Conservation (phyloP, 1,140 invertebrate genomes). For the Drosophila navojoa region DNA sequence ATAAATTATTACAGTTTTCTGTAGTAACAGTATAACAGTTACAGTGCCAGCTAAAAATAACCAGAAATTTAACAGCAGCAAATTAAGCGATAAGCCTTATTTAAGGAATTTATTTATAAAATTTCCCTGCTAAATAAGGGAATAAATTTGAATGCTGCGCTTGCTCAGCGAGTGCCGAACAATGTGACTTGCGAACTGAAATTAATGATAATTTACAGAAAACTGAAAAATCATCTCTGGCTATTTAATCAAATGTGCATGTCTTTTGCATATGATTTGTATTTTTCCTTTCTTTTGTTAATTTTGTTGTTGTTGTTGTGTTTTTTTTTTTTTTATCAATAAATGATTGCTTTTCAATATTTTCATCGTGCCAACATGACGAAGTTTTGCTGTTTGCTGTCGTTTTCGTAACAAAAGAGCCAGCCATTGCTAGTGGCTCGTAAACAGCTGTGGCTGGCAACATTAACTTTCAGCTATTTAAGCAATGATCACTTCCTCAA, state of each 20-base stretch:
- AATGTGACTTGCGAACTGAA: neutral
- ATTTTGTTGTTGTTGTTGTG: no score
- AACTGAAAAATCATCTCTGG: conserved; percentile 13
- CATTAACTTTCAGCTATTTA: conserved; percentile 51
- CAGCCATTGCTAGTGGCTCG: conserved; percentile 7
- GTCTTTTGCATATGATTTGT: conserved; percentile 1
- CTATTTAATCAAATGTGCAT: conserved; percentile 20
- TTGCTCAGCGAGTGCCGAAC: neutral
- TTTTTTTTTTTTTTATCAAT: conserved; percentile 57
- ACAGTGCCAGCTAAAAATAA: no score
- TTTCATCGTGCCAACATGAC: conserved; percentile 61
- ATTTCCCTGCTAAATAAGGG: no score
- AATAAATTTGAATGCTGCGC: neutral
- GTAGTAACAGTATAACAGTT: no score
- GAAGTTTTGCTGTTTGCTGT: conserved; percentile 38
- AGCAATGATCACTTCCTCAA: conserved; percentile 45
- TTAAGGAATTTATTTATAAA: neutral
- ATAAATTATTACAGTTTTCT: no score
- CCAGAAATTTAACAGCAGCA: no score
- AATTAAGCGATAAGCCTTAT: no score
- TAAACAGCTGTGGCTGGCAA: conserved; percentile 34
- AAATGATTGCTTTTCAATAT: conserved; percentile 71
- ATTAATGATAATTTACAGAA: conserved; percentile 5
- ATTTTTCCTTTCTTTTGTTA: neutral
- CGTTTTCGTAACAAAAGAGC: conserved; percentile 57